These are phyloP conservation scores for Epizoanthus stellaris DNA, from an alignment of 92 coral and sea anemone species.

Conservation along the genomic window DNA sequence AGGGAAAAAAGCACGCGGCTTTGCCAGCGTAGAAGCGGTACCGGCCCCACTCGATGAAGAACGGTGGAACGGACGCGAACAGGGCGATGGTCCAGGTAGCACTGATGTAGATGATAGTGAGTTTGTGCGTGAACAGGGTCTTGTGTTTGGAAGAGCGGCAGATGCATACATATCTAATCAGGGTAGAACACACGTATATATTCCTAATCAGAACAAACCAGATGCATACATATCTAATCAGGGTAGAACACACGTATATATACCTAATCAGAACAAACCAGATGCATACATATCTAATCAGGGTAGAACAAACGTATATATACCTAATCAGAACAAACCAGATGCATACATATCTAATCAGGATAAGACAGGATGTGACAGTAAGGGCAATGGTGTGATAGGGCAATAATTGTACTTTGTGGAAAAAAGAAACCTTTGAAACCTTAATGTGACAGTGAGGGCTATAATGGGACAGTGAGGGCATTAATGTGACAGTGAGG, in stretches of 20 bases:
- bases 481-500: no score
- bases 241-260: not conserved
- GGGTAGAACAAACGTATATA: not conserved
- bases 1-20: slow-evolving; percentile 37
- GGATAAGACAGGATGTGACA: no score
- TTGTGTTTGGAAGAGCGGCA: slow-evolving; percentile 41
- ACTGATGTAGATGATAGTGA: slow-evolving; percentile 4
- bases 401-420: no score
- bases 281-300: not conserved
- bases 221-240: not conserved
- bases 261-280: not conserved
- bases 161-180: slow-evolving; percentile 12
- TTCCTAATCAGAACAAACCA: not conserved
- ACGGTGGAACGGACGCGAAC: slow-evolving; percentile 36
- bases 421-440: no score
- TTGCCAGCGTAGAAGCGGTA: slow-evolving; percentile 36
- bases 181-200: not conserved
- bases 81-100: slow-evolving; percentile 34
- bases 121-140: slow-evolving; percentile 1
- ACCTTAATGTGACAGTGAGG: no score
- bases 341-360: not conserved
- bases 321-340: not conserved
- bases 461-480: no score
- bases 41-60: slow-evolving; percentile 32
- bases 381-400: no score